phyloP scores from a whole-genome alignment of 2,888 invertebrate genomes.

The Iphiclides podalirius region DNA sequence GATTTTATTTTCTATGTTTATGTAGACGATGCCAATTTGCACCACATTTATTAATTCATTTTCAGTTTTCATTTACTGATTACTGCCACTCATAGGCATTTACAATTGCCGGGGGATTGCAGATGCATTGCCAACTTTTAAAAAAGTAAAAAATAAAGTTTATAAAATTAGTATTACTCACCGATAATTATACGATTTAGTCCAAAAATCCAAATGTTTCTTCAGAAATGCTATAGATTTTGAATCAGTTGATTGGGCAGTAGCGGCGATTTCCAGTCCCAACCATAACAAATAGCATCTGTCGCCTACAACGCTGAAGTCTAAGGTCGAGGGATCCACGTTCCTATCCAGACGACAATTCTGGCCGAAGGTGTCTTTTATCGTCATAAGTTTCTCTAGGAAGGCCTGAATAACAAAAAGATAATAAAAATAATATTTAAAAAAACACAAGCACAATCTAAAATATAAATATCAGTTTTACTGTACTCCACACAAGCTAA shows the following conservation, averaged over 20 bases:
- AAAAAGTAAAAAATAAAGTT: too few species aligned
- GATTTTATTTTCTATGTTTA: too few species aligned
- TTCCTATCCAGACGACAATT: slow-evolving; percentile 80
- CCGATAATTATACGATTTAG: slow-evolving; percentile 85
- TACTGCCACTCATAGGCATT: too few species aligned
- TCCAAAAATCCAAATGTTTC: slow-evolving; percentile 90
- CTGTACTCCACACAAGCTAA: too few species aligned
- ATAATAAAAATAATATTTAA: too few species aligned
- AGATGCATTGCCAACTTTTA: too few species aligned
- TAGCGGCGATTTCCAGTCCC: slow-evolving; percentile 86
- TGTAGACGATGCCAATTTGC: too few species aligned
- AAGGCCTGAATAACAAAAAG: slow-evolving; percentile 74
- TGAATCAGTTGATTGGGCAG: slow-evolving; percentile 83
- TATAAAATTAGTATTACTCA: slow-evolving; percentile 48
- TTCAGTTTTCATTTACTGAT: too few species aligned
- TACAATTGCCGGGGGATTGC: too few species aligned
- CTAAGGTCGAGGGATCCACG: slow-evolving; percentile 85
- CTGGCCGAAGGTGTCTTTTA: slow-evolving; percentile 83
- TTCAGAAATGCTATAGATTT: slow-evolving; percentile 86
- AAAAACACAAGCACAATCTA: too few species aligned
- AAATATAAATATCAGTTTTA: too few species aligned
- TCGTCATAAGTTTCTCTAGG: slow-evolving; percentile 86
- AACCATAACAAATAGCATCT: slow-evolving; percentile 88
- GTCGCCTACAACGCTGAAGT: slow-evolving; percentile 86
- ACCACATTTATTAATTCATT: too few species aligned